Evolutionary conservation across 2,797 vertebrate genomes (phyloP).

Genomic region (Yasuhikotakia modesta): DNA sequence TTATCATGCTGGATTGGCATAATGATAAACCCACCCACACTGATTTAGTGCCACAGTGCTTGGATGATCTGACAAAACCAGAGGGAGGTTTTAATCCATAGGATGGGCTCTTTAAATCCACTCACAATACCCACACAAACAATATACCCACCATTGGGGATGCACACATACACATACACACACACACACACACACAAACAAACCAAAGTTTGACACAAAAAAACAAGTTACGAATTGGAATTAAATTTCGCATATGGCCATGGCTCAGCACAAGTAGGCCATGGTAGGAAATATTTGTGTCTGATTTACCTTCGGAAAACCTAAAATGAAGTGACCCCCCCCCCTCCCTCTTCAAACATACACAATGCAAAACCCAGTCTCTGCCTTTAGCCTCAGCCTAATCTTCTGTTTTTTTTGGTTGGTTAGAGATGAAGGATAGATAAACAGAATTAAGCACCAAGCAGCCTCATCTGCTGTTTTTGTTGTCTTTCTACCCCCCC

Average conservation of each 20-base stretch:
- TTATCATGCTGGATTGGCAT: constrained; percentile 51
- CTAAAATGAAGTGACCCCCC: constrained; percentile 28
- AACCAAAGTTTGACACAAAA: too few species aligned
- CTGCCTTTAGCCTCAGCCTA: constrained; percentile 27
- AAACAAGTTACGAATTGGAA: constrained; percentile 49
- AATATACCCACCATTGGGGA: constrained; percentile 46
- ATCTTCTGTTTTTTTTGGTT: constrained; percentile 28
- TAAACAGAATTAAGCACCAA: constrained; percentile 23
- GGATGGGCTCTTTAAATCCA: constrained; percentile 69
- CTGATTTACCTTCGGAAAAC: constrained; percentile 38
- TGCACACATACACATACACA: constrained; percentile 41
- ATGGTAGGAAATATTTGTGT: constrained; percentile 45
- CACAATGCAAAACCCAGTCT: neutral
- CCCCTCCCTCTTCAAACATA: neutral
- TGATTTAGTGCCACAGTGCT: constrained; percentile 56
- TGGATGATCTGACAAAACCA: constrained; percentile 71
- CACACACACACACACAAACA: too few species aligned
- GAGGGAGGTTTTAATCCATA: constrained; percentile 69
- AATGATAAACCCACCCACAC: constrained; percentile 64
- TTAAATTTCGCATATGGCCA: constrained; percentile 50
- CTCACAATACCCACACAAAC: constrained; percentile 60
- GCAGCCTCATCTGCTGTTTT: constrained; percentile 26
- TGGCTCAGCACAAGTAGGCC: constrained; percentile 48
- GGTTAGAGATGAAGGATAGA: constrained; percentile 22
- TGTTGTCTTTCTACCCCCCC: neutral